Base-by-base conservation (phyloP, 2,797 vertebrate species). In the Gallinago stenura region DNA sequence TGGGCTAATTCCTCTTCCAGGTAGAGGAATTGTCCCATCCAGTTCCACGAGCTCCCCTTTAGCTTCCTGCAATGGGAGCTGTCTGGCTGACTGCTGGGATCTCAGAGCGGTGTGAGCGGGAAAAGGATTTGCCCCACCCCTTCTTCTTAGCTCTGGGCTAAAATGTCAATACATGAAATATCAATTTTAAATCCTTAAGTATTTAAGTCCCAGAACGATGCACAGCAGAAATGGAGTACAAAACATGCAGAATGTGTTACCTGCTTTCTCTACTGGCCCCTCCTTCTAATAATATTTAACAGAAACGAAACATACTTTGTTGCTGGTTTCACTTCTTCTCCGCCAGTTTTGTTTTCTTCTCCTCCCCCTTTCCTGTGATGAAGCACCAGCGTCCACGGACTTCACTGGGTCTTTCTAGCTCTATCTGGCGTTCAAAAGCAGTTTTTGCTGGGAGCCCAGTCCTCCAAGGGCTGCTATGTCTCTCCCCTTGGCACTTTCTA, bases 241-340 rank as follows among this genome's bases (percentile, higher is more conserved):
- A 64, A 64, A 37, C 26, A 64, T 11, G 15, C 3, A 2, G 39
- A 35, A 19, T 0, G 0, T 9, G 26, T 37, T 12, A 22, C 2
- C 3, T 25, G 15, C 19, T 50, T 62, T 30, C 13, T 50, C 19
- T 12, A 62, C 50, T 20, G 31, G 8, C 33, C 12, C 10, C 39
- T 30, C 51, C 24, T 20, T 28, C 77, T 43, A 4, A 18, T 33
- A 16, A 56, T 41, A 31, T 24, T n/a, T 69, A 17, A 6, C 6
- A 77, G 25, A 83, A 83, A 64, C 0, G 2, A 24, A 51, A 58
- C 31, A 0, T 20, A 20, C 22, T 15, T 24, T 19, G 11, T 28
- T 58, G 10, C 45, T 28, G 13, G 28, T 71, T 78, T 58, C 20
- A 11, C 6, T 68, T 48, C 50, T 51, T 48, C 57, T 57, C 43